Evolutionary conservation across 2,888 invertebrate species (phyloP).

Genomic region (Diarsia rubi): DNA sequence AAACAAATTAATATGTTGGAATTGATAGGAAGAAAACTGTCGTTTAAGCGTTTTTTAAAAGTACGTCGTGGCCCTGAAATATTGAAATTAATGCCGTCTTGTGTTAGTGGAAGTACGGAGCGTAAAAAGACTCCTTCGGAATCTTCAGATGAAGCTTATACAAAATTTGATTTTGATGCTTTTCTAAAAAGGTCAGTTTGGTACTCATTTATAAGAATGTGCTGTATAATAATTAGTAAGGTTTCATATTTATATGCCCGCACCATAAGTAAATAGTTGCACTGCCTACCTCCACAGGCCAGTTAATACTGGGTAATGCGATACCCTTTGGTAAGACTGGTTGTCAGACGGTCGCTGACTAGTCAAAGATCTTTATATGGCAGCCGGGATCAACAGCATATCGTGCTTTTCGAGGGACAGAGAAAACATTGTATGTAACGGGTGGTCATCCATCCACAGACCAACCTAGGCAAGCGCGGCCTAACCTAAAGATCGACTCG

Average conservation of each 20-base stretch:
- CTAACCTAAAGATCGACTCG: not conserved
- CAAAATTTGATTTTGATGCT: slow-evolving; percentile 15
- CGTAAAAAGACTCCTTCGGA: not conserved
- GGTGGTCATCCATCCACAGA: not conserved
- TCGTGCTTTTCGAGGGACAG: too few relatives aligned
- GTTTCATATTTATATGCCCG: not conserved
- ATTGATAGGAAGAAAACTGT: slow-evolving; percentile 38
- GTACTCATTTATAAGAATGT: not conserved
- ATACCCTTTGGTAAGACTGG: too few relatives aligned
- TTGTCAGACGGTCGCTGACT: too few relatives aligned
- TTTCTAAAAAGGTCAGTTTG: slow-evolving; percentile 36
- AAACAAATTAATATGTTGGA: slow-evolving; percentile 35
- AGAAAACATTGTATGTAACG: not conserved
- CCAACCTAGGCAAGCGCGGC: not conserved
- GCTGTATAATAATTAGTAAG: not conserved
- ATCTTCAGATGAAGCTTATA: not conserved
- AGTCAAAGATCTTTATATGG: too few relatives aligned
- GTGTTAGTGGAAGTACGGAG: slow-evolving; percentile 26
- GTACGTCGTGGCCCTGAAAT: not conserved
- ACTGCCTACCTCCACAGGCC: too few relatives aligned
- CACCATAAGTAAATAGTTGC: not conserved
- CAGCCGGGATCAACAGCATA: not conserved
- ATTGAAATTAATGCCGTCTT: slow-evolving; percentile 28
- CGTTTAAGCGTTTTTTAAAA: slow-evolving; percentile 15
- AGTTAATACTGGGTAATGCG: too few relatives aligned